Percentiles rank a stretch among this genome's conserved stretches.
phyloP scores from a whole-genome alignment of 2,113 vertebrate genomes.

The Cryptotis parvus region DNA sequence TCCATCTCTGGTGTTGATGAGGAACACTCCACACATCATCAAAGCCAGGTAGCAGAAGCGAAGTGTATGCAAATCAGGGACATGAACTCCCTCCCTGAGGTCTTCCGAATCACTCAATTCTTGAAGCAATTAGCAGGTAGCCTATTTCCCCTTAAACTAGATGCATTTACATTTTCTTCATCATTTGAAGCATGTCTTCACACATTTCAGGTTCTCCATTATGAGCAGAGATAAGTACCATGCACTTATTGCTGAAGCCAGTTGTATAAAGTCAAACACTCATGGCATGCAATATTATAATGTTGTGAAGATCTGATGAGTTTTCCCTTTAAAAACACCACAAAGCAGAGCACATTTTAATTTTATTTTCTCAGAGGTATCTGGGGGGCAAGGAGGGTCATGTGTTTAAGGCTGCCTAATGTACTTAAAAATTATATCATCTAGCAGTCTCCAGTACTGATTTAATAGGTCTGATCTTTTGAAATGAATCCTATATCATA shows the following conservation, averaged over 20 bases:
- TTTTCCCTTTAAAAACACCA: conserved; percentile 67
- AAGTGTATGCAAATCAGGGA: conserved; percentile 80
- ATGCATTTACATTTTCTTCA: conserved; percentile 83
- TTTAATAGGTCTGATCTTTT: conserved; percentile 88
- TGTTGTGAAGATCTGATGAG: conserved; percentile 78
- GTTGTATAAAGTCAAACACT: conserved; percentile 79
- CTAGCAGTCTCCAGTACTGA: conserved; percentile 86
- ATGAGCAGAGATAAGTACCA: conserved; percentile 65
- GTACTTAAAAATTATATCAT: conserved; percentile 84
- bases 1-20: conserved; percentile 69
- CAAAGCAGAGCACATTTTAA: conserved; percentile 76
- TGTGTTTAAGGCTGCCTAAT: conserved; percentile 83
- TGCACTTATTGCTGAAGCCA: conserved; percentile 51
- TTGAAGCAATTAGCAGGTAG: conserved; percentile 82
- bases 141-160: conserved; percentile 81
- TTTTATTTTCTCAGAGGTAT: conserved; percentile 81
- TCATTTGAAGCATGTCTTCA: conserved; percentile 76
- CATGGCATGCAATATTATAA: conserved; percentile 77
- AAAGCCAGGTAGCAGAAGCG: conserved; percentile 77
- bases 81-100: conserved; percentile 78
- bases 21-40: conserved; percentile 76
- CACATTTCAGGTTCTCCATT: conserved; percentile 75
- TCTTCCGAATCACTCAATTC: conserved; percentile 81
- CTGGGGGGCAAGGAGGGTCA: conserved; percentile 73
- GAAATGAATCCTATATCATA: conserved; percentile 85